These are phyloP conservation scores for Heliconius melpomene DNA, from an alignment of 1,140 invertebrate genomes.

Conservation along the genomic window DNA sequence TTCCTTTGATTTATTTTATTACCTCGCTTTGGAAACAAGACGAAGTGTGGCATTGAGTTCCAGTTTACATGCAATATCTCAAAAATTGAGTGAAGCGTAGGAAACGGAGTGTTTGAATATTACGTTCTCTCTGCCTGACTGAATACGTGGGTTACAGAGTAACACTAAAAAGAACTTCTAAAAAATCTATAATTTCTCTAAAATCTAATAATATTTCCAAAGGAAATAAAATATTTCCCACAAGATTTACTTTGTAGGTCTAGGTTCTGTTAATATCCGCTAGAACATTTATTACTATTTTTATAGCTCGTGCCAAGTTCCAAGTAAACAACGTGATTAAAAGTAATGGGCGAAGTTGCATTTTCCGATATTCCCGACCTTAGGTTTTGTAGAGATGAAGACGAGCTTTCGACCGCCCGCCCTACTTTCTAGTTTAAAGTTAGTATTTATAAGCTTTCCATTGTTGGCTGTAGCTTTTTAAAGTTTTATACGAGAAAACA, in stretches of 20 bases:
- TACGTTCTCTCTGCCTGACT: background rate
- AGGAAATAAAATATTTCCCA: background rate
- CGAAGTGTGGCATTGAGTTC: background rate
- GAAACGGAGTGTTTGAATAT: background rate
- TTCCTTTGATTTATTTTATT: background rate
- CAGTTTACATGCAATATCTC: background rate
- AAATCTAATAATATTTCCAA: background rate
- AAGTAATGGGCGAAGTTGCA: conserved; percentile 9
- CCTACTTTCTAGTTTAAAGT: background rate
- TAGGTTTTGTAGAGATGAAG: background rate
- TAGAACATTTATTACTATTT: conserved; percentile 3
- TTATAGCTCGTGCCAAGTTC: conserved; percentile 11
- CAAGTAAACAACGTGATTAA: conserved; percentile 11
- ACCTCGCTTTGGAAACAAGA: background rate
- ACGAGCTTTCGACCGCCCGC: background rate
- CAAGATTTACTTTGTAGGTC: conserved; percentile 8
- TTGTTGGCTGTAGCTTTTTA: background rate
- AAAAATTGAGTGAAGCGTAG: background rate
- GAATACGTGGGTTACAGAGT: background rate
- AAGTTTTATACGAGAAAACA: background rate
- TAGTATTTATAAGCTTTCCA: background rate
- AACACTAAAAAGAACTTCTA: background rate
- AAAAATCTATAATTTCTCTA: too few species aligned
- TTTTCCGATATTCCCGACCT: conserved; percentile 8
- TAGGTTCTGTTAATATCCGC: conserved; percentile 3